Percentiles rank a stretch among this genome's conserved stretches.
Conservation (phyloP, 2,888 invertebrate genomes). For the Tribolium freemani region DNA sequence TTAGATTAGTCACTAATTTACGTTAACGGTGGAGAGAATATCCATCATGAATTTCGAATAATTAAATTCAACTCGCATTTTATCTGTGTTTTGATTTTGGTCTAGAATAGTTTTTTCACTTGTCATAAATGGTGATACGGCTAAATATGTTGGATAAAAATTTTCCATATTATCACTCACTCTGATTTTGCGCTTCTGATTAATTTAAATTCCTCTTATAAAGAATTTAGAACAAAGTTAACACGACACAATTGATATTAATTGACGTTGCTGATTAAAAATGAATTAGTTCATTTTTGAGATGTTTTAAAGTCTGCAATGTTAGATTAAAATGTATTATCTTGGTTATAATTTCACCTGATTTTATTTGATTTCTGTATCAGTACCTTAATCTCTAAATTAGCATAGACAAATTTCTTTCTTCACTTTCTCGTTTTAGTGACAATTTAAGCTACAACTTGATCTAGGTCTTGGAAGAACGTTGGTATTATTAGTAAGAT, state of each 20-base stretch:
- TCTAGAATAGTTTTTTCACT: too few species aligned
- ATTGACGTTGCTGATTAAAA: constrained; percentile 37
- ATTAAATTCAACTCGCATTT: too few species aligned
- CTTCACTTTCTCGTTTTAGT: neutral
- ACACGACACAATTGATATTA: constrained; percentile 25
- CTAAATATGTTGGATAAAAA: neutral
- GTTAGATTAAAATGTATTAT: too few species aligned
- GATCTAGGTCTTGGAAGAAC: neutral
- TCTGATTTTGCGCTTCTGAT: neutral
- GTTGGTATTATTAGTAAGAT: neutral
- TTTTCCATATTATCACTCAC: neutral
- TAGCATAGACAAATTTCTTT: neutral
- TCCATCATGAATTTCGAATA: too few species aligned
- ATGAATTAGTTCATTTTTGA: constrained; percentile 22
- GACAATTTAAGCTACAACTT: neutral
- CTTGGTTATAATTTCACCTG: too few species aligned
- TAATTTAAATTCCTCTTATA: neutral
- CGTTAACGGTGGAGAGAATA: too few species aligned
- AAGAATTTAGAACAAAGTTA: constrained; percentile 16
- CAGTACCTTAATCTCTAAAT: neutral
- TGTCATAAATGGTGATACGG: neutral
- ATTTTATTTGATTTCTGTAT: neutral
- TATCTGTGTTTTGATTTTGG: too few species aligned
- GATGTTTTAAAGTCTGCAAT: neutral
- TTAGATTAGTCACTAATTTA: too few species aligned